Evolutionary conservation across 2,113 vertebrate species (phyloP), one percentile per base, ranked within the genome.

Genomic region (Catharus fuscescens): DNA sequence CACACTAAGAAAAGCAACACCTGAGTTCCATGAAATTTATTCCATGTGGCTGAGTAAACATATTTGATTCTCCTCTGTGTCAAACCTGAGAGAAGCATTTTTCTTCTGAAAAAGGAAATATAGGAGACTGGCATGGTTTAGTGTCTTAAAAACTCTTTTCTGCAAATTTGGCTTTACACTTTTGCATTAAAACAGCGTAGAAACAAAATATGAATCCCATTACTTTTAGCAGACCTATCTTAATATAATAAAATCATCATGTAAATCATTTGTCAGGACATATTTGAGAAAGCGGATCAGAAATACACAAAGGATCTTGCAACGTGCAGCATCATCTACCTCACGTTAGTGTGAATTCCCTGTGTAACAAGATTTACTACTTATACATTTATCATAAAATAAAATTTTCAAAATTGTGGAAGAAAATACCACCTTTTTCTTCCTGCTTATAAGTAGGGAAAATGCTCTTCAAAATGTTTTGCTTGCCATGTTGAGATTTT

Each of bases 391-490:
- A 70, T 8, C 9, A 48, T 15, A 44, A 85, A 60, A n/a, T 6
- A 32, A 9, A 6, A 1, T 52, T 34, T 12, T 4, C 3, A 2
- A 18, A 57, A 38, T 15, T n/a, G 12, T 25, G 4, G 8, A 29
- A 71, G 17, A 62, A 88, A 57, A 74, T 3, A 3, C 3, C 18
- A 53, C 2, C 9, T 8, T 8, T 64, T 56, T 62, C 40, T 85
- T 53, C 15, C 71, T 54, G 0, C 8, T 54, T 48, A n/a, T 54
- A 14, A 62, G 38, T 56, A 38, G 4, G 12, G 8, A 70, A 7
- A 82, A 59, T 21, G 3, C 34, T 84, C 14, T 65, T 70, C 26
- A 86, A 73, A 85, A 59, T 69, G 2, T 38, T 88, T 12, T 65
- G 2, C 28, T 83, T 53, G 38, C 28, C 59, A 50, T n/a, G 47